Evolutionary conservation across 2,113 vertebrate genomes (phyloP).

Genomic region (Geococcyx californianus): DNA sequence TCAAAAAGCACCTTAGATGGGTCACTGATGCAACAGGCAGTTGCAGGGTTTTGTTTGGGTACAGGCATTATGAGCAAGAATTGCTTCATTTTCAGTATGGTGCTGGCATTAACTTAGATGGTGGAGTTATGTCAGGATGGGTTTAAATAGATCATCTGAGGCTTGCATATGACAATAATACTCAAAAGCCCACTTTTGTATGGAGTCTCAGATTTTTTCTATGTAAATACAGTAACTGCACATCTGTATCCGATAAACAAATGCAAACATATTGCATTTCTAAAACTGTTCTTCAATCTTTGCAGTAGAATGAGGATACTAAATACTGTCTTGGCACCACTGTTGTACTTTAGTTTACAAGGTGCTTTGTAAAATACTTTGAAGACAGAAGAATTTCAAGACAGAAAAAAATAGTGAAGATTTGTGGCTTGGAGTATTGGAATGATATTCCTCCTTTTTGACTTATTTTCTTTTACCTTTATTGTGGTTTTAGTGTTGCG

Average conservation of each 20-base stretch:
- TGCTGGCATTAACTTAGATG: neutral
- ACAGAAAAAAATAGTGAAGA: neutral
- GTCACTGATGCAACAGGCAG: neutral
- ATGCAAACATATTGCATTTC: neutral
- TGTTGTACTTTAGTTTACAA: neutral
- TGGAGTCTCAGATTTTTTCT: neutral
- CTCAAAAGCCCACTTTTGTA: neutral
- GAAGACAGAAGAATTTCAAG: neutral
- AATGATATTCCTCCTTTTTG: neutral
- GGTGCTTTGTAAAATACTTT: neutral
- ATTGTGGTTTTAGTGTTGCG: slow-evolving; percentile 85
- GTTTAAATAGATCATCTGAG: neutral
- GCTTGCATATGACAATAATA: neutral
- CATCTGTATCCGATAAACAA: neutral
- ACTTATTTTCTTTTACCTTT: neutral
- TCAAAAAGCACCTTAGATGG: neutral
- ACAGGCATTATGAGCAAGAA: neutral
- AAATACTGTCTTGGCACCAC: neutral
- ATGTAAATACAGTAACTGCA: neutral
- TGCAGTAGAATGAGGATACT: neutral
- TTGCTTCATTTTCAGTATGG: neutral
- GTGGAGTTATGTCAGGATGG: neutral
- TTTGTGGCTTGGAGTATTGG: neutral
- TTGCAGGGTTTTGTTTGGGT: neutral
- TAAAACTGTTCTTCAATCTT: neutral